Conservation (phyloP, 2,797 vertebrate species). For the Galagoides demidoff region DNA sequence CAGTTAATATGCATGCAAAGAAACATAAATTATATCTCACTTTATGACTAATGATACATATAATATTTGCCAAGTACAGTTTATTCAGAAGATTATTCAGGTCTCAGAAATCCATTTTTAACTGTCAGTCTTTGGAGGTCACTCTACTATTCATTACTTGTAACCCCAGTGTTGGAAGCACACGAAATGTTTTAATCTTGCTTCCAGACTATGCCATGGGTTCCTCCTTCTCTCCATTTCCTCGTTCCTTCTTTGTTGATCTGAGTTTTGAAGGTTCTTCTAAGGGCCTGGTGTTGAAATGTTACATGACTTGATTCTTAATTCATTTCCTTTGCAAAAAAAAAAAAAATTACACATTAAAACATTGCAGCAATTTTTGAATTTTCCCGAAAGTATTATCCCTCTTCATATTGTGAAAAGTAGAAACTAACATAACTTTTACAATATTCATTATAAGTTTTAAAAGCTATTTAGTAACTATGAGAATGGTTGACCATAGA, state of each 20-base stretch:
- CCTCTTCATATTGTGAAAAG: background rate
- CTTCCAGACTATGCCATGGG: background rate
- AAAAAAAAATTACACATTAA: background rate
- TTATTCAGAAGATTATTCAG: background rate
- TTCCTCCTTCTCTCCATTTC: background rate
- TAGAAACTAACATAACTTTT: background rate
- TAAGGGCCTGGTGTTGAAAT: background rate
- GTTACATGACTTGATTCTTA: background rate
- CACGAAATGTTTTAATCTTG: conserved; percentile 29
- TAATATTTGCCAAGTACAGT: background rate
- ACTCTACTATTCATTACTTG: conserved; percentile 61
- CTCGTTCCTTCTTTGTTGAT: conserved; percentile 40
- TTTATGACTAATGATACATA: conserved; percentile 8
- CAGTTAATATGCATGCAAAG: background rate
- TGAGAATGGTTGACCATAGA: background rate
- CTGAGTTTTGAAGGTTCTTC: conserved; percentile 59
- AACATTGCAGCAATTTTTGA: background rate
- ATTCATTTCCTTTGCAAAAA: background rate
- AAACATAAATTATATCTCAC: conserved; percentile 21
- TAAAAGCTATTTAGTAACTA: background rate
- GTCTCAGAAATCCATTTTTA: conserved; percentile 41
- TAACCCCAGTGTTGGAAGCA: conserved; percentile 1
- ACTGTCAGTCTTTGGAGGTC: conserved; percentile 10
- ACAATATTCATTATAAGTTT: background rate
- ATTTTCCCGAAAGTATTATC: background rate